These are phyloP conservation scores for Chaitophorus viminalis DNA, from an alignment of 2,888 invertebrate species.

Conservation along the genomic window DNA sequence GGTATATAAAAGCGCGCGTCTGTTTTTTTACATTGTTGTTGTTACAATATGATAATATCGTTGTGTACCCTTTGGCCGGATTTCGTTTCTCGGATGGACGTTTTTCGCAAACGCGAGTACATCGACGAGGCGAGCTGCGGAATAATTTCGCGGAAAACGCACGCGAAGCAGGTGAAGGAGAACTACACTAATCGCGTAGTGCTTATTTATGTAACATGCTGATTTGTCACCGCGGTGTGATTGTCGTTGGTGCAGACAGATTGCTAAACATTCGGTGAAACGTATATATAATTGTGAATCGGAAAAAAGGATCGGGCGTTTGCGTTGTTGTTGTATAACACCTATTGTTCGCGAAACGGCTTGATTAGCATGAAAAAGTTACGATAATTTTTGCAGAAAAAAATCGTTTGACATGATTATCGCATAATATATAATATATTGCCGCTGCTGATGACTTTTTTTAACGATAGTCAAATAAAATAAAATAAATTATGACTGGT, in stretches of 20 bases:
- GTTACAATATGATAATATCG: neutral
- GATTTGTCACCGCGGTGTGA: neutral
- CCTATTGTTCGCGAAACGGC: neutral
- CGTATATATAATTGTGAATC: neutral
- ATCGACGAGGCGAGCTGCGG: no score
- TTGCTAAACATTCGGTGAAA: constrained; percentile 5
- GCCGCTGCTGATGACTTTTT: neutral
- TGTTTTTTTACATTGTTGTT: neutral
- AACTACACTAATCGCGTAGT: no score
- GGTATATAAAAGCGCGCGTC: no score
- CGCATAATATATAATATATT: no score
- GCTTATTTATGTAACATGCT: neutral
- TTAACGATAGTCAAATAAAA: neutral
- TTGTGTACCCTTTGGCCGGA: neutral
- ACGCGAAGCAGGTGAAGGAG: neutral
- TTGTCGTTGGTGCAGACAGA: constrained; percentile 8
- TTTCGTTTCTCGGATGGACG: neutral
- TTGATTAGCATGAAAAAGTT: constrained; percentile 30
- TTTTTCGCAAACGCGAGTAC: no score
- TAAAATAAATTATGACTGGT: neutral
- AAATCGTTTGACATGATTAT: neutral
- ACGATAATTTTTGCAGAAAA: neutral
- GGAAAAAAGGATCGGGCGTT: neutral
- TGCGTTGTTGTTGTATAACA: neutral
- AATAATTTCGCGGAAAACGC: no score